Conservation (phyloP, 2,797 vertebrate species). For the Apodemus agrarius region DNA sequence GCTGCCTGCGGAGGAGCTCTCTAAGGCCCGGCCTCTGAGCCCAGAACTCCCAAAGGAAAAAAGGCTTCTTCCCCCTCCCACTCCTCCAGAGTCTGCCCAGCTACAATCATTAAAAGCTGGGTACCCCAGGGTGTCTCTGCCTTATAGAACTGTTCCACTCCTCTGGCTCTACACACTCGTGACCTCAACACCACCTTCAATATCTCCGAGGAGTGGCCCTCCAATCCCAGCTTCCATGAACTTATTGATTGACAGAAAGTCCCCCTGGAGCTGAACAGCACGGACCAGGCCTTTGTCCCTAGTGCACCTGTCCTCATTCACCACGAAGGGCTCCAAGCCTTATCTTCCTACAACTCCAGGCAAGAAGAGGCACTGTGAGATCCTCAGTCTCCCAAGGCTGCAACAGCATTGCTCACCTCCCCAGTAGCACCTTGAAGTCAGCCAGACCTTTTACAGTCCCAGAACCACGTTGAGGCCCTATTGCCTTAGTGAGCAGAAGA, state of each 20-base stretch:
- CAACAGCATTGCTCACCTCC: slow-evolving; percentile 57
- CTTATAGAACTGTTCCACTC: slow-evolving; percentile 72
- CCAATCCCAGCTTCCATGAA: fast-evolving
- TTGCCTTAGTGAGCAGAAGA: slow-evolving; percentile 1
- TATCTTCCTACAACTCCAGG: not conserved
- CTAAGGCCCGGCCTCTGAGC: slow-evolving; percentile 16
- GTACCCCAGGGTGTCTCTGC: slow-evolving; percentile 61
- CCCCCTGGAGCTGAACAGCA: not conserved
- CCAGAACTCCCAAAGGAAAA: slow-evolving; percentile 39
- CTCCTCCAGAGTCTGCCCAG: slow-evolving; percentile 55
- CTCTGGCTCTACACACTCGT: fast-evolving
- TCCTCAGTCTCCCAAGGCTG: not conserved
- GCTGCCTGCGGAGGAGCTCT: slow-evolving; percentile 48
- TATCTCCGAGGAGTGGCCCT: not conserved
- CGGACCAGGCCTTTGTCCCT: not conserved
- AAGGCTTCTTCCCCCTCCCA: not conserved
- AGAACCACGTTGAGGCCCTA: not conserved
- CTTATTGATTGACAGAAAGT: not conserved
- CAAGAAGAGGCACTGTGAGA: slow-evolving; percentile 66
- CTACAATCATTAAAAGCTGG: slow-evolving; percentile 66
- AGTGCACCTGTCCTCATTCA: slow-evolving; percentile 37
- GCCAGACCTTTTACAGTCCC: not conserved
- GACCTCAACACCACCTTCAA: slow-evolving; percentile 83
- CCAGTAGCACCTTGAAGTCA: slow-evolving; percentile 50
- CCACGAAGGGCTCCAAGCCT: slow-evolving; percentile 55